A percentile compares a stretch with the other conserved stretches of the same genome.
phyloP scores from a whole-genome alignment of 2,888 invertebrate species.

The Allolobophora icterica region DNA sequence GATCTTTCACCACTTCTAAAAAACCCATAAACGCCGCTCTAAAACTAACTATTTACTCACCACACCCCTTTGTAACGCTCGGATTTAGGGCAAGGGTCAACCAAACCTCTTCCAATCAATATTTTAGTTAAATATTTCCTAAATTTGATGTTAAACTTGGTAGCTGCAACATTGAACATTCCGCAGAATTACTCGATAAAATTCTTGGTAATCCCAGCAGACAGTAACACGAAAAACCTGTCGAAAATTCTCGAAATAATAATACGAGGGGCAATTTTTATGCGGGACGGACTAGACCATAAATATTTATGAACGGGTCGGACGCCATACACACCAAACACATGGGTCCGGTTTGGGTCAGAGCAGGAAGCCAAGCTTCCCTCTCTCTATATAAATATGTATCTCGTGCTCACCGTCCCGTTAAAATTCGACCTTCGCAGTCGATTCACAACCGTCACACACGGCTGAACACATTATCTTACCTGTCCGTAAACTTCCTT shows the following conservation, averaged over 20 bases:
- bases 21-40: neutral
- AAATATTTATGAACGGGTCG: neutral
- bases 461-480: conserved; percentile 17
- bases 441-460: conserved; percentile 1
- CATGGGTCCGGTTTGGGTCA: neutral
- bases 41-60: neutral
- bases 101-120: too few relatives aligned
- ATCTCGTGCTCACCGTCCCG: neutral
- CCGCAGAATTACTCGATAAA: neutral
- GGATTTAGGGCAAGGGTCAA: too few relatives aligned
- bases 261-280: neutral
- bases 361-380: conserved; percentile 10
- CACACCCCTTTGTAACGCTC: too few relatives aligned
- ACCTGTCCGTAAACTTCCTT: conserved; percentile 11
- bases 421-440: neutral
- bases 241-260: neutral
- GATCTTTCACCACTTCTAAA: neutral
- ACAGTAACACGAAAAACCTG: neutral
- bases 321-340: neutral
- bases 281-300: neutral
- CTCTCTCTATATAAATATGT: too few relatives aligned
- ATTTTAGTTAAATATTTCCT: too few relatives aligned
- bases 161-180: neutral
- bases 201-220: neutral
- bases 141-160: too few relatives aligned